Conservation (phyloP, 2,113 vertebrate species). For the Carassius auratus region DNA sequence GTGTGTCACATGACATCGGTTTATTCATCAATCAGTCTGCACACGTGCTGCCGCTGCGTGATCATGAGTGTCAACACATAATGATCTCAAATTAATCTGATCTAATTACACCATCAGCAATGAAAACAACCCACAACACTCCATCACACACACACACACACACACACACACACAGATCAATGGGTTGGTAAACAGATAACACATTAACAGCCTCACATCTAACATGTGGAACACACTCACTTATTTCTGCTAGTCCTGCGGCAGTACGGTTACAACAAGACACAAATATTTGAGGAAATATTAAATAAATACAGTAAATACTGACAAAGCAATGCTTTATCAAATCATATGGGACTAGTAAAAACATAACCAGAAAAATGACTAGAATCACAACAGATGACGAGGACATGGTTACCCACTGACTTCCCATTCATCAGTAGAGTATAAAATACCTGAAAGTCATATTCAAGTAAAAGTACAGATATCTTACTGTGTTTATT, state of each 20-base stretch:
- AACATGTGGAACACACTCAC: not conserved
- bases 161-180: not conserved
- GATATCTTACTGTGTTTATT: too few species aligned
- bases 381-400: too few species aligned
- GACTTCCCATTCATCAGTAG: too few species aligned
- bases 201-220: not conserved
- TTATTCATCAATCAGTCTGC: constrained; percentile 11
- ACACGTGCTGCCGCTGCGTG: constrained; percentile 2
- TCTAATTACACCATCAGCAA: constrained; percentile 3
- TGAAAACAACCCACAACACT: constrained; percentile 24
- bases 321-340: too few species aligned
- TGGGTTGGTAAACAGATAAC: not conserved
- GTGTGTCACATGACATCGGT: not conserved
- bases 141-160: constrained; percentile 38
- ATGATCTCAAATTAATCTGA: constrained; percentile 1
- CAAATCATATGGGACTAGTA: too few species aligned
- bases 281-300: not conserved
- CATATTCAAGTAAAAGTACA: too few species aligned
- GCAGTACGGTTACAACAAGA: not conserved
- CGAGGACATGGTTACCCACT: too few species aligned
- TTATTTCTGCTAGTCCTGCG: not conserved
- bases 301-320: not conserved
- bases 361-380: too few species aligned
- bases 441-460: too few species aligned
- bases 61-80: constrained; percentile 13